phyloP scores from a whole-genome alignment of 2,888 invertebrate species.

The Tortricodes alternella region DNA sequence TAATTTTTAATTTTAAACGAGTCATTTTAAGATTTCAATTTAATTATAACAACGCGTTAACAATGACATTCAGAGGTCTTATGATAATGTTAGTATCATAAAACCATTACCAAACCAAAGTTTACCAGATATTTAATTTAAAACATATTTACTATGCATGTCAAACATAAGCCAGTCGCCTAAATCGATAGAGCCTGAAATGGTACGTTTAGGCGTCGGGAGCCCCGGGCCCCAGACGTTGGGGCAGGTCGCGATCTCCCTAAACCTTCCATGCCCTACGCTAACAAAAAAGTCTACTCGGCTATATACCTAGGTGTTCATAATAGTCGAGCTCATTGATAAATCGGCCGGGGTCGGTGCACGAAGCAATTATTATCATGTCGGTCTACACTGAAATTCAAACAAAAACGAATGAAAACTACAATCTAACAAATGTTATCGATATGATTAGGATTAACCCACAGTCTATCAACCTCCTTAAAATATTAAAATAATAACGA shows the following conservation, averaged over 20 bases:
- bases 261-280: slow-evolving; percentile 28
- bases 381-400: too few species aligned
- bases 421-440: too few species aligned
- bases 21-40: too few species aligned
- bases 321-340: slow-evolving; percentile 17
- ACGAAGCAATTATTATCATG: neutral
- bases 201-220: slow-evolving; percentile 34
- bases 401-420: too few species aligned
- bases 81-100: too few species aligned
- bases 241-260: slow-evolving; percentile 56
- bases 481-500: too few species aligned
- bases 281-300: slow-evolving; percentile 18
- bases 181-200: slow-evolving; percentile 41
- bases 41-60: too few species aligned
- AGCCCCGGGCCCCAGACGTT: slow-evolving; percentile 55
- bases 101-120: too few species aligned
- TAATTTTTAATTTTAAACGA: slow-evolving; percentile 53
- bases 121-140: too few species aligned
- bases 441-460: too few species aligned
- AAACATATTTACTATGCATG: neutral
- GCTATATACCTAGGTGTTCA: neutral
- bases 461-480: too few species aligned
- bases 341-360: slow-evolving; percentile 10
- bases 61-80: neutral
- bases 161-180: neutral